Conservation (phyloP, 2,888 invertebrate genomes). For the Nudaria mundana region DNA sequence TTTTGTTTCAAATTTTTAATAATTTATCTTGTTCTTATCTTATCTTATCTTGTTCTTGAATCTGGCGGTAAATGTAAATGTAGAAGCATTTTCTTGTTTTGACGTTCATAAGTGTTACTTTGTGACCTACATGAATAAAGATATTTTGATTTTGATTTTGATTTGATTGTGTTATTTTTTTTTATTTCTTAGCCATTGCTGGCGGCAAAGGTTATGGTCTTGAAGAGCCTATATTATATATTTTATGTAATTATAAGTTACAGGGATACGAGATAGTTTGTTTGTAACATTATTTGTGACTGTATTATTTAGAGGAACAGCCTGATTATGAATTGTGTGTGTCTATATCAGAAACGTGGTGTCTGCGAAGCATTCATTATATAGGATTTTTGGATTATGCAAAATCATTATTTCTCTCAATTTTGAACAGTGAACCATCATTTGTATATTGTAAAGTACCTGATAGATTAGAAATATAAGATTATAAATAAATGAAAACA, state of each 20-base stretch:
- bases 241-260: slow-evolving; percentile 23
- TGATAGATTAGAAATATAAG: slow-evolving; percentile 60
- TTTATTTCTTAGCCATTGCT: slow-evolving; percentile 3
- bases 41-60: too few species aligned
- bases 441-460: slow-evolving; percentile 65
- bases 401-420: slow-evolving; percentile 22
- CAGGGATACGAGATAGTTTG: slow-evolving; percentile 28
- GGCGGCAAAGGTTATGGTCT: slow-evolving; percentile 4
- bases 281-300: slow-evolving; percentile 33
- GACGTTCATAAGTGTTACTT: too few species aligned
- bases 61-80: too few species aligned
- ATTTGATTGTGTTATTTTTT: too few species aligned
- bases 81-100: too few species aligned
- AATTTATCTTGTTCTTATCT: too few species aligned
- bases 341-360: slow-evolving; percentile 53
- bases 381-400: slow-evolving; percentile 44
- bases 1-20: too few species aligned
- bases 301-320: slow-evolving; percentile 32
- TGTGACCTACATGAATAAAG: too few species aligned
- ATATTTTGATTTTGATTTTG: too few species aligned
- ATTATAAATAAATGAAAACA: slow-evolving; percentile 33
- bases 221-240: slow-evolving; percentile 7
- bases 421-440: slow-evolving; percentile 36
- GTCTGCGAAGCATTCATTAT: slow-evolving; percentile 38
- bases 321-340: slow-evolving; percentile 58